Percentiles rank a stretch among this genome's conserved stretches.
These are phyloP conservation scores for Epistrophe eligans DNA, from an alignment of 2,888 invertebrate genomes.

Conservation along the genomic window DNA sequence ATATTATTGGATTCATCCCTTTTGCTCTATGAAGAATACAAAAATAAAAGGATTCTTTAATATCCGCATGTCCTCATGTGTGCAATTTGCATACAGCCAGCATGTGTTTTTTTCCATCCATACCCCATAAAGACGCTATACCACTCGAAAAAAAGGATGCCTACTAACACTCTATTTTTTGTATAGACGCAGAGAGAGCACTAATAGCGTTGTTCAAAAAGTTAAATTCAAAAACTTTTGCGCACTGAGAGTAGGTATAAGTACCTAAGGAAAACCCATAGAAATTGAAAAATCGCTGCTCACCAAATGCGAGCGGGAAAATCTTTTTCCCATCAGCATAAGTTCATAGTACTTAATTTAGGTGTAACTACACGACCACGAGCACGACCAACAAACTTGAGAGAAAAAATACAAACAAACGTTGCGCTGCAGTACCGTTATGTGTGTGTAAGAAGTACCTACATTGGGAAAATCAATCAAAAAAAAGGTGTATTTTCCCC, in stretches of 20 bases:
- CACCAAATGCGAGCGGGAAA: conserved; percentile 70
- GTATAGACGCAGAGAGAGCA: conserved; percentile 60
- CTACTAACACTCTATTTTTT: conserved; percentile 42
- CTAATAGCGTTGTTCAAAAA: conserved; percentile 7
- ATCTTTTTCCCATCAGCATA: conserved; percentile 65
- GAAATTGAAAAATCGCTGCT: conserved; percentile 30
- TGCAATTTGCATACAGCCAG: conserved; percentile 71
- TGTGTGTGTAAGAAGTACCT: conserved; percentile 44
- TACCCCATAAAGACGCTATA: conserved; percentile 53
- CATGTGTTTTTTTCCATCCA: conserved; percentile 59
- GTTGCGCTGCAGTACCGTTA: conserved; percentile 23
- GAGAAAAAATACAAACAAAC: conserved; percentile 46
- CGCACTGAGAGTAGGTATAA: conserved; percentile 52
- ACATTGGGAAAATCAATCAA: conserved; percentile 72
- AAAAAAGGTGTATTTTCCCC: conserved; percentile 64
- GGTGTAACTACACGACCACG: conserved; percentile 58
- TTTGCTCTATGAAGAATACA: conserved; percentile 25
- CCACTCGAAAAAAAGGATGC: conserved; percentile 53
- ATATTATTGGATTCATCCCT: conserved; percentile 39
- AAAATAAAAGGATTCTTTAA: conserved; percentile 55
- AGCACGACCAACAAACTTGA: not conserved
- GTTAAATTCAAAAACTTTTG: conserved; percentile 61
- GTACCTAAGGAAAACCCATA: not conserved
- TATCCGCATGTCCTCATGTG: conserved; percentile 51
- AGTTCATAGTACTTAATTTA: conserved; percentile 71